Evolutionary conservation across 2,113 vertebrate genomes (phyloP).

Genomic region (Murina feae): DNA sequence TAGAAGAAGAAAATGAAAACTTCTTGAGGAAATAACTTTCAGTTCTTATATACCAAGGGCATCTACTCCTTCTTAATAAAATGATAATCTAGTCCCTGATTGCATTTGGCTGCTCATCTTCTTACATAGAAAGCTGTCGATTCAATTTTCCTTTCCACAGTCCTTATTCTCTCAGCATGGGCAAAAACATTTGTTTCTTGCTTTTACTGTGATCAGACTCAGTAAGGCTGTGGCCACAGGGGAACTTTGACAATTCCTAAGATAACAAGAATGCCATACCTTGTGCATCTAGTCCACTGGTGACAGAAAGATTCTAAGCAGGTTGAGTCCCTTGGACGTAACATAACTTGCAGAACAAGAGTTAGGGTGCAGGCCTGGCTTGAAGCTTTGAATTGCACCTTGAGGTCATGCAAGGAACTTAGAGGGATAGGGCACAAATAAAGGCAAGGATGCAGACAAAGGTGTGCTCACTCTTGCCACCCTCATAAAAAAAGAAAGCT

Average conservation of each 20-base stretch:
- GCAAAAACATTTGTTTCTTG: neutral
- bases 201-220: neutral
- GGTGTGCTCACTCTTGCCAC: neutral
- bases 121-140: neutral
- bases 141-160: neutral
- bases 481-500: neutral
- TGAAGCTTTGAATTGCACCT: neutral
- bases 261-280: neutral
- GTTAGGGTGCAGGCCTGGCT: neutral
- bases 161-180: neutral
- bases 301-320: neutral
- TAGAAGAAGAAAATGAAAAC: constrained; percentile 46
- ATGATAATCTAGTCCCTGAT: neutral
- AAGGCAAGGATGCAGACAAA: neutral
- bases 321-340: neutral
- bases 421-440: neutral
- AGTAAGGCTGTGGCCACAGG: neutral
- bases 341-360: neutral
- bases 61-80: constrained; percentile 39
- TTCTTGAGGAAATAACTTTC: constrained; percentile 41
- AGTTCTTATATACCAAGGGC: neutral
- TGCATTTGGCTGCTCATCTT: neutral
- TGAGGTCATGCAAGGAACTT: neutral
- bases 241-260: neutral
- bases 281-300: neutral